These are phyloP conservation scores for Watsonalla cultraria DNA, from an alignment of 2,888 invertebrate genomes.

Conservation along the genomic window DNA sequence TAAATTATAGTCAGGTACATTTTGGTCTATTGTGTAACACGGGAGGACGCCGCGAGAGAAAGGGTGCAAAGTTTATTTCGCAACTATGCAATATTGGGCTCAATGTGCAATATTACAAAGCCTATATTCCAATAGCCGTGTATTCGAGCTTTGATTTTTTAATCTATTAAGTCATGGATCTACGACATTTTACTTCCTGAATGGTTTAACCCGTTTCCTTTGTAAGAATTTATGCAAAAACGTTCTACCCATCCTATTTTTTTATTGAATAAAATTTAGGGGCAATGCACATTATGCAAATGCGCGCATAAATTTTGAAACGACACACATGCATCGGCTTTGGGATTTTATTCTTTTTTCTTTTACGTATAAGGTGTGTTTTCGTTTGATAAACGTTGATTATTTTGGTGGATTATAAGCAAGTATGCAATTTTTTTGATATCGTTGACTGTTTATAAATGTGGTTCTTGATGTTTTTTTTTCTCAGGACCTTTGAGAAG, in stretches of 20 bases:
- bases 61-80: slow-evolving; percentile 34
- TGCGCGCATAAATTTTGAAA: slow-evolving; percentile 76
- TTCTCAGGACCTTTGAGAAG: slow-evolving; percentile 62
- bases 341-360: slow-evolving; percentile 28
- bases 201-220: slow-evolving; percentile 77
- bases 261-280: slow-evolving; percentile 78
- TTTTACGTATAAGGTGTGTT: slow-evolving; percentile 25
- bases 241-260: slow-evolving; percentile 79
- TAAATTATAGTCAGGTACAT: slow-evolving; percentile 80
- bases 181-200: slow-evolving; percentile 73
- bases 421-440: slow-evolving; percentile 69
- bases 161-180: slow-evolving; percentile 52
- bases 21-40: slow-evolving; percentile 70
- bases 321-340: slow-evolving; percentile 31
- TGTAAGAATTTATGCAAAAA: slow-evolving; percentile 79
- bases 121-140: slow-evolving; percentile 20
- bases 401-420: slow-evolving; percentile 58
- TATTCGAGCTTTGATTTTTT: slow-evolving; percentile 41
- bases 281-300: slow-evolving; percentile 79
- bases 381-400: slow-evolving; percentile 26
- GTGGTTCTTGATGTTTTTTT: slow-evolving; percentile 64
- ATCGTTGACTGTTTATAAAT: slow-evolving; percentile 48
- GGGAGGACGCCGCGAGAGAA: slow-evolving; percentile 39
- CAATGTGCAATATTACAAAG: slow-evolving; percentile 31
- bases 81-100: slow-evolving; percentile 34